A percentile compares a stretch with the other conserved stretches of the same genome.
These are phyloP conservation scores for Papilio aristodemus DNA, from an alignment of 1,140 invertebrate genomes.

Conservation along the genomic window DNA sequence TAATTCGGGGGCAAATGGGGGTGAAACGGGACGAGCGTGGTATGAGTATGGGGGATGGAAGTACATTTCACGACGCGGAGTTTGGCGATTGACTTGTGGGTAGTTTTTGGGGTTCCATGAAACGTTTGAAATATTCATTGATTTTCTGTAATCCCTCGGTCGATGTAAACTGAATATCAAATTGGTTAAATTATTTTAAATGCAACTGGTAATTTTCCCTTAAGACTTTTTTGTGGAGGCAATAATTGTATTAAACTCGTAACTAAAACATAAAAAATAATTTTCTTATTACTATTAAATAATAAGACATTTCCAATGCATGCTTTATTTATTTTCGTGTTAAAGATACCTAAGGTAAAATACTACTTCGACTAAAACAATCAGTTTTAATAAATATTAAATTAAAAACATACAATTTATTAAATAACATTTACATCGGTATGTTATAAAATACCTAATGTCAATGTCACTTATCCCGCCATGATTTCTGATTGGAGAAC, in stretches of 20 bases:
- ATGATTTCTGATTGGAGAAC: slow-evolving; percentile 50
- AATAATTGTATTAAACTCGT: no score
- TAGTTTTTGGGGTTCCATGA: slow-evolving; percentile 74
- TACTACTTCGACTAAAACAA: not conserved
- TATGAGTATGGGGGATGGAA: slow-evolving; percentile 40
- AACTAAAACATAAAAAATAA: no score
- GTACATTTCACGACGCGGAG: slow-evolving; percentile 65
- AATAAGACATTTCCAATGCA: no score
- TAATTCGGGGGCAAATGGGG: slow-evolving; percentile 72
- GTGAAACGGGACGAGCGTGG: slow-evolving; percentile 42
- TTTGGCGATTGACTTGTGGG: slow-evolving; percentile 78
- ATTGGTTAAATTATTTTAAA: not conserved
- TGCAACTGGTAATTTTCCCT: no score
- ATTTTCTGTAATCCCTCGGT: not conserved
- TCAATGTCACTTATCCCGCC: slow-evolving; percentile 37
- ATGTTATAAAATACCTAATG: slow-evolving; percentile 23
- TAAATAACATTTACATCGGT: no score
- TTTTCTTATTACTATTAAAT: not conserved
- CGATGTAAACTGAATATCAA: no score
- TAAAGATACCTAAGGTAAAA: not conserved
- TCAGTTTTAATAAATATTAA: not conserved
- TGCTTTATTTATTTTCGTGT: slow-evolving; percentile 3
- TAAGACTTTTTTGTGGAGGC: no score
- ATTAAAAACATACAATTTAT: not conserved
- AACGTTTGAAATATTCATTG: slow-evolving; percentile 38